Evolutionary conservation across 2,797 vertebrate species (phyloP).

Genomic region (Picus viridis): DNA sequence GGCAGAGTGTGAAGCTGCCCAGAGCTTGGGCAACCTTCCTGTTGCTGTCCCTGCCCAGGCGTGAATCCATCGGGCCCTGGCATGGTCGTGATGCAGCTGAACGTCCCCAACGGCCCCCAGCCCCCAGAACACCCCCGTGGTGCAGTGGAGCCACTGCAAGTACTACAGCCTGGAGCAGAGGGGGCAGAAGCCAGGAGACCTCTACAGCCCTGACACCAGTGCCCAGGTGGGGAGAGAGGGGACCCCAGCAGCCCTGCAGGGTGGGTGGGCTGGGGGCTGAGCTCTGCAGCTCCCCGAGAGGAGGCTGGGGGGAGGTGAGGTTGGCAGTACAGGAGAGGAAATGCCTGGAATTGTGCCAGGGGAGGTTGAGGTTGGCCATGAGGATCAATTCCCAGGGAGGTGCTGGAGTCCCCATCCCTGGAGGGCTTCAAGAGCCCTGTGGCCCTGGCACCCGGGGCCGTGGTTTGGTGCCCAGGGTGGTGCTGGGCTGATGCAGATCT

Average conservation of each 20-base stretch:
- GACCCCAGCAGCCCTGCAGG: not conserved
- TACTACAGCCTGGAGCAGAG: constrained; percentile 97
- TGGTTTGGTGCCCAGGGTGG: no score
- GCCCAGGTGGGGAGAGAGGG: constrained; percentile 82
- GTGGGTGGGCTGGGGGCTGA: not conserved
- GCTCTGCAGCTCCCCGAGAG: no score
- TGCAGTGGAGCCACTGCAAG: constrained; percentile 99
- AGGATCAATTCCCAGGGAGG: no score
- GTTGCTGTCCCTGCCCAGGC: constrained; percentile 74
- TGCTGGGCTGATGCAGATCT: no score
- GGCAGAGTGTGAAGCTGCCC: not conserved
- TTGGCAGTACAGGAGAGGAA: no score
- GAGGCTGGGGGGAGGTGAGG: no score
- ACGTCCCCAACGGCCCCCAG: constrained; percentile 95
- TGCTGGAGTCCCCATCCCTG: no score
- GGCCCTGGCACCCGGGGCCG: no score
- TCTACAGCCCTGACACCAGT: constrained; percentile 89
- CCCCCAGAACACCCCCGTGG: constrained; percentile 90
- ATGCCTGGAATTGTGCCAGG: no score
- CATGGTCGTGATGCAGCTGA: constrained; percentile 98
- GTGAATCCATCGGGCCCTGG: constrained; percentile 93
- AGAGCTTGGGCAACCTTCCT: not conserved
- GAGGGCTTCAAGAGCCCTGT: no score
- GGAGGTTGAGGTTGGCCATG: no score
- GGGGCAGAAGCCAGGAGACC: constrained; percentile 91